phyloP scores from a whole-genome alignment of 2,797 vertebrate species.

The Coranthus polyacanthus region DNA sequence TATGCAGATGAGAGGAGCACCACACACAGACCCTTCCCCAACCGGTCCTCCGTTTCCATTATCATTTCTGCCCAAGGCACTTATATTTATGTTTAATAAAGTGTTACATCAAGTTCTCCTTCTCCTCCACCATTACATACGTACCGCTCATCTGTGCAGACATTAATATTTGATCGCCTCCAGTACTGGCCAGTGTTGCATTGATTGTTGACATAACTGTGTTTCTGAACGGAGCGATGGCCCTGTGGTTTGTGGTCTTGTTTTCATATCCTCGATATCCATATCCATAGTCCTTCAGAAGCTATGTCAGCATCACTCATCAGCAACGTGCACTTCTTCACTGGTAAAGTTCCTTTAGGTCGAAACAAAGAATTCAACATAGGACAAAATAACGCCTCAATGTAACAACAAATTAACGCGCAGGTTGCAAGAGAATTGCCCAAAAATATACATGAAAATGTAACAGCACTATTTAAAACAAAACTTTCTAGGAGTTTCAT shows the following conservation, averaged over 20 bases:
- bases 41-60: conserved; percentile 20
- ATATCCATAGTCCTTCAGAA: neutral
- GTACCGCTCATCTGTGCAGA: conserved; percentile 28
- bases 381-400: neutral
- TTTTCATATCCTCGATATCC: conserved; percentile 36
- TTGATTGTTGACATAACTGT: conserved; percentile 36
- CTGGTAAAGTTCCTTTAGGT: neutral
- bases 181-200: conserved; percentile 14
- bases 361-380: neutral
- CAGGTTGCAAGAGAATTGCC: neutral
- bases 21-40: conserved; percentile 20
- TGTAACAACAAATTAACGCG: neutral
- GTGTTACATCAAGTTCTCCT: conserved; percentile 51
- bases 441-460: neutral
- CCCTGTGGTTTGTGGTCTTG: conserved; percentile 33
- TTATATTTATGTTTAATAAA: conserved; percentile 61
- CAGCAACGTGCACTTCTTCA: neutral
- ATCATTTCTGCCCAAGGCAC: conserved; percentile 44
- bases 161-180: conserved; percentile 58
- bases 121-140: conserved; percentile 29
- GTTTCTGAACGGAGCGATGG: conserved; percentile 10
- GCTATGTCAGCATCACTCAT: neutral
- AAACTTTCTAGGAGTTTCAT: conserved; percentile 33
- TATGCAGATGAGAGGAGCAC: conserved; percentile 54
- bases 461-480: conserved; percentile 8